Evolutionary conservation across 2,797 vertebrate species (phyloP), one percentile per base, ranked within the genome.

Genomic region (Phrynocephalus forsythii): DNA sequence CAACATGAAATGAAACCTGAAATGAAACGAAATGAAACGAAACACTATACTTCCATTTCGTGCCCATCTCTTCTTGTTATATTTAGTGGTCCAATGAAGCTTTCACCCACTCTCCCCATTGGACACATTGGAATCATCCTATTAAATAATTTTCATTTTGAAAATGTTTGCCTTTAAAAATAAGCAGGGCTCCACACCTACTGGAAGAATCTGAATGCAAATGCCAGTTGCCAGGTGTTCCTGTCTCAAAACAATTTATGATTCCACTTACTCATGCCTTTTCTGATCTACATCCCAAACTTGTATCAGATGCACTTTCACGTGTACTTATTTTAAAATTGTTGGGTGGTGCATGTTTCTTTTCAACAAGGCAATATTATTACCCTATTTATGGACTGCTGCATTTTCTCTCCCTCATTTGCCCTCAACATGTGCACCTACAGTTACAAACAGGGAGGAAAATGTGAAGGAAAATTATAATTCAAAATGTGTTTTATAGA

Each of bases 381-480:
- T 94, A 89, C 88, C 90, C 87, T 90, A 89, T 79, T 81, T 89
- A 89, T 92, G 87, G 93, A 79, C 73, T 89, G 79, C 78, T 92
- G n/a, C 86, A 86, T 93, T 90, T 91, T 90, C 84, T 83, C 86
- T 94, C 79, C 92, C 73, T 94, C 5, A 2, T 92, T 95, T 94
- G 71, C 66, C 77, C 84, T 93, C 79, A 81, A 18, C 66, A 85
- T 66, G 33, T 77, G 56, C 33, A 69, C 33, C 81, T 89, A 72
- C 2, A 28, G 38, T 85, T 87, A 82, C 48, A 52, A 44, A 28
- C 79, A 4, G 26, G 28, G 48, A 16, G 22, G 52, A 85, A 22
- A 33, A 44, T 88, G 0, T 0, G 26, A 89, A 18, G 4, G 88
- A 66, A 60, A 50, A 87, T 91, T 86, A 52, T 82, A 78, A 66